Base-by-base conservation (phyloP, 2,113 vertebrate genomes). In the Seriola rivoliana region DNA sequence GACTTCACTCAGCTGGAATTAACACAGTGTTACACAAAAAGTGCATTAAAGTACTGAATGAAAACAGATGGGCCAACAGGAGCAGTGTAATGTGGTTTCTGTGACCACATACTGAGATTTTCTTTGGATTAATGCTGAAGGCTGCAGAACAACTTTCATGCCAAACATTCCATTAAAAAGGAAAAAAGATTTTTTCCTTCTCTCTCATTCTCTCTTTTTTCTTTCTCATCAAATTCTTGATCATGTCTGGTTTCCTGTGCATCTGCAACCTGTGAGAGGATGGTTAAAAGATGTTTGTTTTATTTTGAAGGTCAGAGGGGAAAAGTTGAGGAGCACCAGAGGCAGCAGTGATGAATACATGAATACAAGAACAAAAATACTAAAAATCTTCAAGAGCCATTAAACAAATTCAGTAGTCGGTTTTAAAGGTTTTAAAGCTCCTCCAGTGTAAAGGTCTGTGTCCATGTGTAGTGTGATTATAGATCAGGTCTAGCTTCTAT, bases 81-180 rank as follows among this genome's bases (percentile, higher is more conserved):
- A 75, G 79, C 55, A n/a, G 55, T 5, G 63, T 16, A 58, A 52
- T 46, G 71, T 34, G 71, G 78, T n/a, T 81, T 23, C 34, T 44
- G 55, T 7, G 8, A 75, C 64, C 57, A 11, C 65, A 70, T 0
- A 16, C 46, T 13, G 34, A 74, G 38, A 66, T 66, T 36, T n/a
- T 21, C 40, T 74, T 12, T 7, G 71, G 52, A 50, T 19, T 32
- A 13, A 42, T 4, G 21, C 48, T 52, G 4, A 17, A 75, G 3
- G 38, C 40, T 66, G 63, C 36, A 23, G 29, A 29, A 29, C 21
- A 68, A 44, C 23, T 12, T 55, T 44, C 12, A 38, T 23, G 23
- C 71, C 34, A 36, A 6, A 5, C 36, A 76, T 70, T 70, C 29
- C 57, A 9, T 42, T 42, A 42, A 42, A 42, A 8, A 42, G 6